These are phyloP conservation scores for Vespertilio murinus DNA, from an alignment of 2,797 vertebrate species.

Conservation along the genomic window DNA sequence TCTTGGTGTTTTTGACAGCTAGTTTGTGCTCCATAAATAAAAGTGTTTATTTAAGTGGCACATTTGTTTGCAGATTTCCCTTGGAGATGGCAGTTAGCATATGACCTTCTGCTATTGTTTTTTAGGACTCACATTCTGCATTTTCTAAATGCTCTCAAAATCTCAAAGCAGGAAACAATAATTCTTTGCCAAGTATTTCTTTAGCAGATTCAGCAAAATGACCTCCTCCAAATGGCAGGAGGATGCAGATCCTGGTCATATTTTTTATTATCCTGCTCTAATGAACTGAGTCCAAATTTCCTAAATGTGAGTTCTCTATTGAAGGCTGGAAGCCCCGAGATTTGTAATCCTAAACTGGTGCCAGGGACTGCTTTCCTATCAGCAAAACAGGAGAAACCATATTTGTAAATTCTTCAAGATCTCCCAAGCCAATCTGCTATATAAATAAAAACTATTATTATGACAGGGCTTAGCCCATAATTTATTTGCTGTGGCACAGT, in stretches of 20 bases:
- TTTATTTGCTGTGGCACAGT: slow-evolving; percentile 63
- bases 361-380: slow-evolving; percentile 58
- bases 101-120: slow-evolving; percentile 34
- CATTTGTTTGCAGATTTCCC: slow-evolving; percentile 55
- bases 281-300: slow-evolving; percentile 58
- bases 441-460: slow-evolving; percentile 74
- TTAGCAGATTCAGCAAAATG: slow-evolving; percentile 68
- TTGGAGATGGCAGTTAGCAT: slow-evolving; percentile 43
- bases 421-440: slow-evolving; percentile 65
- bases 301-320: slow-evolving; percentile 47
- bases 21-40: slow-evolving; percentile 48
- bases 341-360: slow-evolving; percentile 34
- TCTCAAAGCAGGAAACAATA: slow-evolving; percentile 56
- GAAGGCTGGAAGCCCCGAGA: neutral
- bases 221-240: slow-evolving; percentile 40
- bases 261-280: slow-evolving; percentile 65
- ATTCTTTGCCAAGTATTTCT: slow-evolving; percentile 57
- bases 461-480: slow-evolving; percentile 65
- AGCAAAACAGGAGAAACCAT: slow-evolving; percentile 55
- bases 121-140: slow-evolving; percentile 37
- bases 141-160: slow-evolving; percentile 49
- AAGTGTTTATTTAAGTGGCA: slow-evolving; percentile 56
- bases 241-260: slow-evolving; percentile 13
- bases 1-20: slow-evolving; percentile 52
- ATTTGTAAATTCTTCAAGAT: slow-evolving; percentile 71